Evolutionary conservation across 2,113 vertebrate genomes (phyloP).

Genomic region (Climacteris rufus): DNA sequence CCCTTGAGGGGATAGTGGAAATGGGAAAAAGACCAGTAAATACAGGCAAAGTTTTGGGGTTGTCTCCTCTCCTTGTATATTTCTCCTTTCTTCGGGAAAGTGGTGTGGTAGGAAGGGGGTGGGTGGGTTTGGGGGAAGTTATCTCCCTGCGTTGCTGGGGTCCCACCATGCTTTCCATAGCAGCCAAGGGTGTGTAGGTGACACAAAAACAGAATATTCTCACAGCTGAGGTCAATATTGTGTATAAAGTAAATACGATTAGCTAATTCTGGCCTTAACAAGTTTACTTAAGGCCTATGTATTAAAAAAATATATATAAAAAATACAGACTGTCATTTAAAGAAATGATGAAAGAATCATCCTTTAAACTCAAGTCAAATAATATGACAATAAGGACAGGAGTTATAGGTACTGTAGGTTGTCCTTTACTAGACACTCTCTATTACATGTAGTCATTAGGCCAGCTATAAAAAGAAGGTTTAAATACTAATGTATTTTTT

Average conservation of each 20-base stretch:
- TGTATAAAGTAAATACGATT: background rate
- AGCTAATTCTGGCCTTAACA: background rate
- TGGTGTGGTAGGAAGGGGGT: background rate
- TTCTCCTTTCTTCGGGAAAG: background rate
- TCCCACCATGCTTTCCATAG: fast-evolving
- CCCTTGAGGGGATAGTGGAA: background rate
- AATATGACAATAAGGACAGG: constrained; percentile 55
- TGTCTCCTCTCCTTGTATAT: background rate
- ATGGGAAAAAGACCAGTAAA: background rate
- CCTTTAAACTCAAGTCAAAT: constrained; percentile 64
- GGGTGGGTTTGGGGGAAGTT: background rate
- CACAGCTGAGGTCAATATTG: background rate
- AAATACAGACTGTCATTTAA: constrained; percentile 36
- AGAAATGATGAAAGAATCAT: constrained; percentile 54
- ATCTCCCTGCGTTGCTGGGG: fast-evolving
- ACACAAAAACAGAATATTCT: background rate
- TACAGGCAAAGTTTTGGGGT: background rate
- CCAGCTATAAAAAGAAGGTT: constrained; percentile 69
- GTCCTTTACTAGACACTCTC: constrained; percentile 64
- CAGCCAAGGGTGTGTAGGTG: fast-evolving
- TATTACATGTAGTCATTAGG: constrained; percentile 68
- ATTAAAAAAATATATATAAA: background rate
- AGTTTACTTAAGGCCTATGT: background rate
- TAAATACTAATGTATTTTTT: constrained; percentile 85
- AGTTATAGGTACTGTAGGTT: constrained; percentile 62